Conservation (phyloP, 2,888 invertebrate species). For the Idaea aversata region DNA sequence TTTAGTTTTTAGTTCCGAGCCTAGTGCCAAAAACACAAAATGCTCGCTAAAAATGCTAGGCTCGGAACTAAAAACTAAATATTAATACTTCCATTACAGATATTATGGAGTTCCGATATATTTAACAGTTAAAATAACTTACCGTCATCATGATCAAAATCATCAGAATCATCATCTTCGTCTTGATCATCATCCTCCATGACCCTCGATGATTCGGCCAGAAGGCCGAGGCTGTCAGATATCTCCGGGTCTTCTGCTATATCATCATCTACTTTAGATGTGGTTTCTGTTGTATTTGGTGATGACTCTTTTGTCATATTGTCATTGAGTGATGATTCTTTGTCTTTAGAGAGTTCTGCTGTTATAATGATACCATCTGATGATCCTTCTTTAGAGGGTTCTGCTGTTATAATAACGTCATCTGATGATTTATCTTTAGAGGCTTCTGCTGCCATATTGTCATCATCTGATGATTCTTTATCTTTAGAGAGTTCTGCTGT, state of each 20-base stretch:
- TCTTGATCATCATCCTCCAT: conserved; percentile 63
- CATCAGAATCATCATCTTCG: conserved; percentile 45
- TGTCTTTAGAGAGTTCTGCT: no score
- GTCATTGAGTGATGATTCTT: background rate
- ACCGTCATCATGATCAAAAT: conserved; percentile 37
- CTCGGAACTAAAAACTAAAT: no score
- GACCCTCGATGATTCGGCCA: conserved; percentile 62
- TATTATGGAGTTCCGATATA: no score
- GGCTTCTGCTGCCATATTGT: no score
- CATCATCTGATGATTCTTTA: conserved; percentile 3
- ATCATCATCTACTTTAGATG: conserved; percentile 2
- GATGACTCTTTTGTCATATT: background rate
- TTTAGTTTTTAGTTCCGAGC: no score
- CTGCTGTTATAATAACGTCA: background rate
- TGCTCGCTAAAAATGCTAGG: no score
- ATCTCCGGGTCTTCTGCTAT: conserved; percentile 44
- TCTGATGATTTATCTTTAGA: no score
- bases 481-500: conserved; percentile 12
- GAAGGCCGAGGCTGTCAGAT: conserved; percentile 60
- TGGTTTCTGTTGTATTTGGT: background rate
- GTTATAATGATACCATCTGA: background rate
- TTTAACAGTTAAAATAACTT: conserved; percentile 5
- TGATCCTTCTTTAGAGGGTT: conserved; percentile 13
- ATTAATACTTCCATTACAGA: no score
- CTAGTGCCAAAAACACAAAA: no score